Evolutionary conservation across 1,140 invertebrate species (phyloP).

Genomic region (Lineus longissimus): DNA sequence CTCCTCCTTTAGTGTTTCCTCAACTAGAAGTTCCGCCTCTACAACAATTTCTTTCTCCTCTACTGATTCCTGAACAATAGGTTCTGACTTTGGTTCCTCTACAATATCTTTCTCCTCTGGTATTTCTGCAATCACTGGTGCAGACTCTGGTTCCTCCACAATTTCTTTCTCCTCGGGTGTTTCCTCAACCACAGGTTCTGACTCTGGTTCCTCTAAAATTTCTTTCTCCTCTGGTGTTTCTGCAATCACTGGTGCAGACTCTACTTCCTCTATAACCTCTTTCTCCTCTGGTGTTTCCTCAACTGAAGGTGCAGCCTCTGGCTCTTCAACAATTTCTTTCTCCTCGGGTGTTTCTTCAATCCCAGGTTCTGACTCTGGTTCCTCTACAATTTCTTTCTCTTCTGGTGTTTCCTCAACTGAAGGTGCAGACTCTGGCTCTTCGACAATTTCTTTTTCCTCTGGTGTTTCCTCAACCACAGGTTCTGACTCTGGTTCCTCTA

Average conservation of each 20-base stretch:
- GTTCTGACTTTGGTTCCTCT: background rate
- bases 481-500: background rate
- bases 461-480: constrained; percentile 30
- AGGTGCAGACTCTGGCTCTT: too few species aligned
- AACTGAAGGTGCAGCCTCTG: constrained; percentile 14
- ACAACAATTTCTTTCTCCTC: constrained; percentile 38
- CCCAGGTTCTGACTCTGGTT: constrained; percentile 55
- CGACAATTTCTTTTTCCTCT: constrained; percentile 38
- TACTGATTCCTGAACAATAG: constrained; percentile 32
- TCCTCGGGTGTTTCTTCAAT: constrained; percentile 49
- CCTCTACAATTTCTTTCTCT: constrained; percentile 45
- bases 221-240: too few species aligned
- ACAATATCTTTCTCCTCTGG: constrained; percentile 13
- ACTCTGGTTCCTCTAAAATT: too few species aligned
- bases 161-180: too few species aligned
- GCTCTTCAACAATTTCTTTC: constrained; percentile 44
- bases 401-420: too few species aligned
- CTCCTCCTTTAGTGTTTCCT: constrained; percentile 32
- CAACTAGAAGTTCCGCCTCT: too few species aligned
- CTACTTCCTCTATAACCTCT: constrained; percentile 24
- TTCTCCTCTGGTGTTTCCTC: too few species aligned
- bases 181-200: too few species aligned
- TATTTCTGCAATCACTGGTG: too few species aligned
- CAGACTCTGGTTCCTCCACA: too few species aligned
- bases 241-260: constrained; percentile 21